These are phyloP conservation scores for Dendrocincla fuliginosa DNA, from an alignment of 2,797 vertebrate species.

Conservation along the genomic window DNA sequence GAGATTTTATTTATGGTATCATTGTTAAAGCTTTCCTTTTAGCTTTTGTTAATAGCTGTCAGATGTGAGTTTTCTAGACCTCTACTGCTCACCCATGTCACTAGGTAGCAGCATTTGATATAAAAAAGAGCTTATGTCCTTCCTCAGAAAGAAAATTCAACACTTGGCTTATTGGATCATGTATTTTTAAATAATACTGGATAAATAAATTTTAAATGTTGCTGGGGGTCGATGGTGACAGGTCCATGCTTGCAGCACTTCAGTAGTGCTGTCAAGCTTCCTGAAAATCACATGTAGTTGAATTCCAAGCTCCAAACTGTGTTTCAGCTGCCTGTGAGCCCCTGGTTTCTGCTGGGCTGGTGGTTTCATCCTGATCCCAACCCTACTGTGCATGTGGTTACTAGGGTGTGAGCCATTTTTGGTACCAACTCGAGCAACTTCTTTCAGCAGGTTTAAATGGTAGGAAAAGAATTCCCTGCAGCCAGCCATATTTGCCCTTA, in stretches of 20 bases:
- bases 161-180: background rate
- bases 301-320: background rate
- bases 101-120: background rate
- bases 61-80: background rate
- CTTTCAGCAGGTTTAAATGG: background rate
- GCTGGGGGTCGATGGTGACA: background rate
- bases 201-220: background rate
- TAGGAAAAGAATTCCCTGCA: background rate
- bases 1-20: background rate
- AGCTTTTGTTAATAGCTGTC: background rate
- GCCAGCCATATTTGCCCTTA: background rate
- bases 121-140: background rate
- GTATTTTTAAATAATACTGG: background rate
- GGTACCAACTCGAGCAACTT: background rate
- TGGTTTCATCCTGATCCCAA: background rate
- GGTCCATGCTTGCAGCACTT: background rate
- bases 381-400: background rate
- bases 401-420: background rate
- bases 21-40: background rate
- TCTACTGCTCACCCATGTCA: background rate
- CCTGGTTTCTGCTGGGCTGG: background rate
- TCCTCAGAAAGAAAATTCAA: background rate
- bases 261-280: background rate
- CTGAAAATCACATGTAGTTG: background rate
- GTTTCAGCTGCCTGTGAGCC: accelerated